Evolutionary conservation across 2,797 vertebrate species (phyloP), one percentile per base, ranked within the genome.

Genomic region (Parambassis ranga): DNA sequence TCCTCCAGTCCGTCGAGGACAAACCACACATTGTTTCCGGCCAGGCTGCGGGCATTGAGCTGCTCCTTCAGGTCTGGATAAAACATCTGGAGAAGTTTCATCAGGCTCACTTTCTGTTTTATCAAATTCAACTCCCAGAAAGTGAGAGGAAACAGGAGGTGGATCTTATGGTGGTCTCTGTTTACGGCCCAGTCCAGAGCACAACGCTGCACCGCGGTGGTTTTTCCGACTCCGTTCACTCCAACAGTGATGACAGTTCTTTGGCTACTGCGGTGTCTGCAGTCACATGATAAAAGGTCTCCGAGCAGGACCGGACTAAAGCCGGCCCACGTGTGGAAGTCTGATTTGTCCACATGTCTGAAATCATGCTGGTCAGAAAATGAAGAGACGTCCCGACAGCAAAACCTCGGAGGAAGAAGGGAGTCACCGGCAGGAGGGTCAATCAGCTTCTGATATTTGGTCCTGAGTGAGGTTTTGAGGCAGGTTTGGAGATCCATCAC

Each of bases 41-140:
- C 62, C 3, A 87, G 42, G 31, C 10, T 39, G 10, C 39, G 44
- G 23, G 16, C 5, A 3, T 44, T 14, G 0, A 75, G 53, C 10
- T 60, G 53, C 10, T 60, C 33, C 10, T 61, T 63, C 42, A 81
- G 1, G 9, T 71, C 70, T 10, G 75, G 82, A 51, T 65, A 86
- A 56, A 84, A 71, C 1, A 4, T 42, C 23, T 16, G 14, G 8
- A 86, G 56, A 19, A 86, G 75, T 11, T 71, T 58, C 36, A 69
- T 26, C 0, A 86, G 22, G 50, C 65, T 81, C 9, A 77, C 1
- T 33, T 62, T 5, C 3, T 1, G 0, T 22, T 38, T 53, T 1
- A 84, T 7, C 19, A 81, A 30, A 39, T 62, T 77, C 6, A 87
- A 67, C 61, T 85, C 81, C 72, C 79, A 80, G 63, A 83, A 84